Evolutionary conservation across 2,888 invertebrate species (phyloP).

Genomic region (Epistrophella euchroma): DNA sequence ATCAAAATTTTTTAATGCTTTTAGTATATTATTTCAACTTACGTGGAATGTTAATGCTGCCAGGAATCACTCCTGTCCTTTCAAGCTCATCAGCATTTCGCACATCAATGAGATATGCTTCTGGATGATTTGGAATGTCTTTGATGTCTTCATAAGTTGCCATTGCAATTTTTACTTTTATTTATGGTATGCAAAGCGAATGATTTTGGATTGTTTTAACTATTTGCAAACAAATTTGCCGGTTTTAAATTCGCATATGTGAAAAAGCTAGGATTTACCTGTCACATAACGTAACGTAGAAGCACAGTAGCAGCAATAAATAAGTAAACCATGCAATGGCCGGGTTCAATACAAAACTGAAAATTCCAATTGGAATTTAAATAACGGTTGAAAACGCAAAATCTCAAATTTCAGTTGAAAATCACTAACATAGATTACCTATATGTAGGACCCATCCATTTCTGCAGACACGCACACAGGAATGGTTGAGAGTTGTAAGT

Average conservation of each 20-base stretch:
- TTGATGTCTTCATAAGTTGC: conserved; percentile 84
- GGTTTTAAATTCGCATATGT: neutral
- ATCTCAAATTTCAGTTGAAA: too few relatives aligned
- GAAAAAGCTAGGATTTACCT: too few relatives aligned
- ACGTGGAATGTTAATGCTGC: conserved; percentile 92
- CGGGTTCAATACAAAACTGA: too few relatives aligned
- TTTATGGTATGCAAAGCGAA: neutral
- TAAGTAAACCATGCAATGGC: too few relatives aligned
- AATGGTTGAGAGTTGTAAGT: too few relatives aligned
- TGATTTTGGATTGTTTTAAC: neutral
- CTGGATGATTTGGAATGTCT: conserved; percentile 84
- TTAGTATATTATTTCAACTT: conserved; percentile 77
- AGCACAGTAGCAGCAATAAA: too few relatives aligned
- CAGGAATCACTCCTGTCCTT: conserved; percentile 89
- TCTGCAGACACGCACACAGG: too few relatives aligned
- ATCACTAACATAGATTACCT: too few relatives aligned
- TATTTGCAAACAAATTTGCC: conserved; percentile 8
- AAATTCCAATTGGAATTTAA: too few relatives aligned
- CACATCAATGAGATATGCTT: conserved; percentile 89
- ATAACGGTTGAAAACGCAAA: too few relatives aligned
- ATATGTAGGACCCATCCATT: too few relatives aligned
- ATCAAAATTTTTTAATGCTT: neutral
- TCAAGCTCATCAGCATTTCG: conserved; percentile 89
- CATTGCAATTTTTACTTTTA: conserved; percentile 71
- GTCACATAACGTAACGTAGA: too few relatives aligned